Conservation (phyloP, 92 coral and sea anemone species). For the Phymanthus crucifer region DNA sequence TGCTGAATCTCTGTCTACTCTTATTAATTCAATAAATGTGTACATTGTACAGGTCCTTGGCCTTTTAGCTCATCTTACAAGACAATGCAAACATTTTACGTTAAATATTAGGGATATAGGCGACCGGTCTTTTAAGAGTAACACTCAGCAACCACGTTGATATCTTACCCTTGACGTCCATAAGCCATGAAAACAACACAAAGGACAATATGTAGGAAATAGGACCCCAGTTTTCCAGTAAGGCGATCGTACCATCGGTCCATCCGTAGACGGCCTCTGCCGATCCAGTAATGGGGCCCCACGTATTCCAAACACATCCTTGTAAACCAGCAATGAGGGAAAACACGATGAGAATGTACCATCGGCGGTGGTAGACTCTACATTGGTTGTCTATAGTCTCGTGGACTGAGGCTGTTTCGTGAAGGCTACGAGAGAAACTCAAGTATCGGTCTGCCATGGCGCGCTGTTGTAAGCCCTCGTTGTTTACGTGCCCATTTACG, state of each 20-base stretch:
- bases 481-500: not conserved
- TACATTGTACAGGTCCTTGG: not conserved
- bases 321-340: constrained; percentile 80
- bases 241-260: constrained; percentile 84
- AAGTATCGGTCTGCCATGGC: constrained; percentile 60
- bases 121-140: not conserved
- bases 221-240: constrained; percentile 96
- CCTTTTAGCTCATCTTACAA: not conserved
- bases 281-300: constrained; percentile 96
- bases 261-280: constrained; percentile 93
- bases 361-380: constrained; percentile 74
- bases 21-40: not conserved
- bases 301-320: constrained; percentile 92
- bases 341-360: constrained; percentile 84
- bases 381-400: constrained; percentile 65
- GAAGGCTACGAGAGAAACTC: constrained; percentile 68
- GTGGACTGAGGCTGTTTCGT: constrained; percentile 37
- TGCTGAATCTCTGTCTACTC: not conserved
- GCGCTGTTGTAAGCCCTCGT: too few species aligned
- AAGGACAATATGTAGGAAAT: constrained; percentile 85
- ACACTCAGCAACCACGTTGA: not conserved
- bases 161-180: constrained; percentile 87
- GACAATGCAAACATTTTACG: not conserved
- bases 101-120: not conserved
- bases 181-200: constrained; percentile 87